Base-by-base conservation (phyloP, 1,140 invertebrate genomes). In the Anagrus nilaparvatae region DNA sequence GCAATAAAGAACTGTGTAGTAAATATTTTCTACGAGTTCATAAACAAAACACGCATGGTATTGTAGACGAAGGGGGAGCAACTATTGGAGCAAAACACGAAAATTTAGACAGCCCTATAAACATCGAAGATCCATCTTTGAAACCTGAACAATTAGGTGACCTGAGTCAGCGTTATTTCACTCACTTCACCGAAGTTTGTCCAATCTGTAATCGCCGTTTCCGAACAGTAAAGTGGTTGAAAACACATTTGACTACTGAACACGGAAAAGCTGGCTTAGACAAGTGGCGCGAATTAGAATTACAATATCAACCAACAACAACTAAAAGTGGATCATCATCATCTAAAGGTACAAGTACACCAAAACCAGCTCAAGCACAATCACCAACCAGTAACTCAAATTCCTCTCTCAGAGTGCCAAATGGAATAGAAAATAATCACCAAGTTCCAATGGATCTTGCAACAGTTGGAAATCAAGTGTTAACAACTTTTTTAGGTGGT, bases 11-110 rank as follows among this genome's bases (percentile, higher is more conserved):
- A 70, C 67, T 97, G 1, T 93, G 92, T 69, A 95, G 90, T 65
- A 97, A 97, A 63, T 98, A 97, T 65, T 97, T 97, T 59, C 69
- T 98, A 12, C 79, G 90, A 41, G 90, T 94, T 4, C 95, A 99
- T 69, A 97, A 97, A 58, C 87, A 95, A 56, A 98, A 97, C 63
- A 97, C 92, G 5, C 95, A 99, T 60, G 94, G 94, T 1, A 92
- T 97, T 32, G 73, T 82, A 12, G 86, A 84, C 47, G 84, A 86
- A 31, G 72, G 71, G 0, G 61, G 74, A 0, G 24, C 56, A 31
- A 31, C 30, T 5, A 31, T 48, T 5, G 39, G 46, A 21, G 49
- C 46, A 16, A 59, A 68, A 10, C 58, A 56, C 34, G 59, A 64
- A 25, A 49, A 32, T 3, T 58, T 50, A 13, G 58, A 51, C n/a